phyloP scores from a whole-genome alignment of 1,140 invertebrate species.

The Zaprionus taronus region DNA sequence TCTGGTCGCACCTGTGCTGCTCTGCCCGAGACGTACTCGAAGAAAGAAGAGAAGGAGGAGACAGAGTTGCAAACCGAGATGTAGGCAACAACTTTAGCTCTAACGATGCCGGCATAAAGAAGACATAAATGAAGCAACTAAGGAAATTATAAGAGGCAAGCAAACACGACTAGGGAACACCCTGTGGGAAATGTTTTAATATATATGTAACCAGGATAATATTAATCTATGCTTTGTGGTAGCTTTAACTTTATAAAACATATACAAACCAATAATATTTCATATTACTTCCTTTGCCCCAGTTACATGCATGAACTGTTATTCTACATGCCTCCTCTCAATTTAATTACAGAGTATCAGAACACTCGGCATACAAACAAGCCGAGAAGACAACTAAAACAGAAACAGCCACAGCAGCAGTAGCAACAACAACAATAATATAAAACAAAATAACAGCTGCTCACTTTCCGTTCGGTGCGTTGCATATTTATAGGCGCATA shows the following conservation, averaged over 20 bases:
- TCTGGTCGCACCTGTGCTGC: conserved; percentile 38
- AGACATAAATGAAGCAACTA: conserved; percentile 24
- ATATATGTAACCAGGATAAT: too few relatives aligned
- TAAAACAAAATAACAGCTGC: conserved; percentile 77
- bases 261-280: too few relatives aligned
- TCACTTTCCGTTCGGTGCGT: conserved; percentile 63
- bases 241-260: too few relatives aligned
- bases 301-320: too few relatives aligned
- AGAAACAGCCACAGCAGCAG: conserved; percentile 21
- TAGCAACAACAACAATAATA: conserved; percentile 51
- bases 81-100: conserved; percentile 24
- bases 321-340: background rate
- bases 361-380: background rate
- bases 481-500: conserved; percentile 83
- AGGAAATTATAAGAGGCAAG: background rate
- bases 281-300: too few relatives aligned
- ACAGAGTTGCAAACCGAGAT: background rate
- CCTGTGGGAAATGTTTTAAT: background rate
- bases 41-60: background rate
- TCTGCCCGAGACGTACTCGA: background rate
- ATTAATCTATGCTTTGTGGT: too few relatives aligned
- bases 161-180: background rate
- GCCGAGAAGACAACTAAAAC: conserved; percentile 32
- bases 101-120: conserved; percentile 35
- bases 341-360: background rate